Base-by-base conservation (phyloP, 2,888 invertebrate genomes). In the Drosophila leonis region DNA sequence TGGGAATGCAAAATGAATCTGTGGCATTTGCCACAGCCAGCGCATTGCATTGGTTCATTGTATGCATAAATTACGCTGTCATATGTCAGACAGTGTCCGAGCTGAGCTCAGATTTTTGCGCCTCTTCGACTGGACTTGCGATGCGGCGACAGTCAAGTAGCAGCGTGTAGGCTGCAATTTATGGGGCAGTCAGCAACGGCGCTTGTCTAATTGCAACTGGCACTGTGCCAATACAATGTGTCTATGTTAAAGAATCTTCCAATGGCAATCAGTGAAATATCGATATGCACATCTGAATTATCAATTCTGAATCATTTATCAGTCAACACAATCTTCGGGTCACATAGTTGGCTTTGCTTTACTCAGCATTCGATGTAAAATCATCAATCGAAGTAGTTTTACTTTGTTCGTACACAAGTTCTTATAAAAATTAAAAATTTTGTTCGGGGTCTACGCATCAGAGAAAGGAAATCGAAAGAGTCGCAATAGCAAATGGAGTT, bases 11-110 rank as follows among this genome's bases (percentile, higher is more conserved):
- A 78, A 75, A 75, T 75, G 78, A 78, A 78, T 80, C 80, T 75
- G 76, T 54, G 70, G 46, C 65, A 67, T 67, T 72, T 61, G 52
- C 42, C 69, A 48, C 61, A 42, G 44, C 39, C 54, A 35, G 52
- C 44, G n/a, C 52, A 63, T 62, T 72, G 82, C 72, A 65, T 57
- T 83, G 87, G 88, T 85, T 85, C 88, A 89, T 72, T 78, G 82
- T 84, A 65, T 88, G 90, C 90, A 90, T 90, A 88, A 90, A 86
- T 90, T 89, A 86, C 78, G 75, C 73, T 33, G 78, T 78, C 88
- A 87, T 89, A 85, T 85, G 90, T 74, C 82, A 61, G 80, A 54
- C 82, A 67, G 35, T 60, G 64, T 51, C 71, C 56, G 56, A 20
- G 51, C 9, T 52, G 20, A 61, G 62, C 51, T 41, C 70, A 10